Conservation (phyloP, 2,888 invertebrate species). For the Macrosiphum euphorbiae region DNA sequence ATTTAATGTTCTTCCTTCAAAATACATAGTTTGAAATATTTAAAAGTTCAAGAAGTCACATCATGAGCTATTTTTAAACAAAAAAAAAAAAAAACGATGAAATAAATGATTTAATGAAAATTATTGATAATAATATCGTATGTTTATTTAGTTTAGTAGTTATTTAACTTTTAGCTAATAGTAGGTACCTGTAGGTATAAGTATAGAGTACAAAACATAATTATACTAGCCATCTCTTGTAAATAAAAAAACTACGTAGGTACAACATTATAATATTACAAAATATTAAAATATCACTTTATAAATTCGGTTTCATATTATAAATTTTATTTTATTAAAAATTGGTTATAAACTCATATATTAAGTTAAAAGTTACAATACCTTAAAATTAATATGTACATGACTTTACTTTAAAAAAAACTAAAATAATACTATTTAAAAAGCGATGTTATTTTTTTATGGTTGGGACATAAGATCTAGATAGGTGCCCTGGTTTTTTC, state of each 20-base stretch:
- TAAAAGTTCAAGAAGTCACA: background rate
- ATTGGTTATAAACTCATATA: background rate
- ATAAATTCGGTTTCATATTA: too few relatives aligned
- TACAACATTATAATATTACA: background rate
- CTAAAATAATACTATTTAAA: background rate
- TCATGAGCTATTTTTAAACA: background rate
- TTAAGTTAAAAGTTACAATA: background rate
- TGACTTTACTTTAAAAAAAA: background rate
- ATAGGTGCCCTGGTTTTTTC: too few relatives aligned
- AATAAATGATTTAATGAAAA: background rate
- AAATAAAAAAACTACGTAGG: background rate
- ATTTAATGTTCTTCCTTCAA: conserved; percentile 38
- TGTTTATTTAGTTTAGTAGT: background rate
- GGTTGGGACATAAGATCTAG: background rate
- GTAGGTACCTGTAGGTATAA: background rate
- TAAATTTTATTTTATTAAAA: background rate
- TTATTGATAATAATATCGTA: background rate
- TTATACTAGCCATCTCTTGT: background rate
- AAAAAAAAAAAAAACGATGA: background rate
- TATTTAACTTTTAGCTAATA: background rate
- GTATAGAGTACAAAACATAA: background rate
- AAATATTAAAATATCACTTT: too few relatives aligned
- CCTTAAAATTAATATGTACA: background rate
- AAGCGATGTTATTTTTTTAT: background rate
- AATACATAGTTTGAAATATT: conserved; percentile 14